Percentiles rank a stretch among this genome's conserved stretches.
These are phyloP conservation scores for Aphrophora alni DNA, from an alignment of 2,888 invertebrate genomes.

Conservation along the genomic window DNA sequence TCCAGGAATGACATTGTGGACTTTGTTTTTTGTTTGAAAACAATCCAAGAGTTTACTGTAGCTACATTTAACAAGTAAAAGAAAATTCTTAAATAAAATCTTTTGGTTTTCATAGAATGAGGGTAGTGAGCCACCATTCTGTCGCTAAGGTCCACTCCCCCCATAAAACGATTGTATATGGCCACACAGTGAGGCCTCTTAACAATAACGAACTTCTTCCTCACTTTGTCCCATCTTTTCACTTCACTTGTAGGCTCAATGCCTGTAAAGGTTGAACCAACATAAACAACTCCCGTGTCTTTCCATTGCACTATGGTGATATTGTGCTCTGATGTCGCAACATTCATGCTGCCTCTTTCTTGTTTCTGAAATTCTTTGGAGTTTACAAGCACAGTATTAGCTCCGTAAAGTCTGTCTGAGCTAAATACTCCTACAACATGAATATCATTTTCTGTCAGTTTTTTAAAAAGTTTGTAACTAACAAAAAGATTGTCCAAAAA, in stretches of 20 bases:
- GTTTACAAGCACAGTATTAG: not conserved
- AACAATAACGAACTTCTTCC: not conserved
- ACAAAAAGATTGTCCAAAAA: constrained; percentile 2
- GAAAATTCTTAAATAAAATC: constrained; percentile 24
- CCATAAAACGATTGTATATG: constrained; percentile 20
- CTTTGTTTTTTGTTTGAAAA: constrained; percentile 2
- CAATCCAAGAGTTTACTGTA: constrained; percentile 8
- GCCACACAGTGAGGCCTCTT: not conserved
- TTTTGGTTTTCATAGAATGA: constrained; percentile 36
- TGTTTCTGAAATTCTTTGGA: constrained; percentile 10
- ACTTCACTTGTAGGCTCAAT: constrained; percentile 17
- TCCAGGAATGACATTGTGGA: constrained; percentile 3
- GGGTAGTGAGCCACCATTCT: constrained; percentile 40
- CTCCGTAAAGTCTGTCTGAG: constrained; percentile 4
- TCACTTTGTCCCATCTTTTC: constrained; percentile 19
- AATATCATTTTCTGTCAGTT: too few species aligned
- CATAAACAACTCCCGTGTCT: constrained; percentile 18
- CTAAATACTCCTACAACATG: too few species aligned
- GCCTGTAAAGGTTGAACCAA: constrained; percentile 17
- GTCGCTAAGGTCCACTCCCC: constrained; percentile 34
- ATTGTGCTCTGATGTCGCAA: constrained; percentile 12
- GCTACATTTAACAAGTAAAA: constrained; percentile 11
- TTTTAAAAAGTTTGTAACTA: too few species aligned
- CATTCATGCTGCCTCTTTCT: constrained; percentile 14
- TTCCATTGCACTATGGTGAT: constrained; percentile 22